Conservation (phyloP, 2,888 invertebrate species). For the Meandrusa payeni region DNA sequence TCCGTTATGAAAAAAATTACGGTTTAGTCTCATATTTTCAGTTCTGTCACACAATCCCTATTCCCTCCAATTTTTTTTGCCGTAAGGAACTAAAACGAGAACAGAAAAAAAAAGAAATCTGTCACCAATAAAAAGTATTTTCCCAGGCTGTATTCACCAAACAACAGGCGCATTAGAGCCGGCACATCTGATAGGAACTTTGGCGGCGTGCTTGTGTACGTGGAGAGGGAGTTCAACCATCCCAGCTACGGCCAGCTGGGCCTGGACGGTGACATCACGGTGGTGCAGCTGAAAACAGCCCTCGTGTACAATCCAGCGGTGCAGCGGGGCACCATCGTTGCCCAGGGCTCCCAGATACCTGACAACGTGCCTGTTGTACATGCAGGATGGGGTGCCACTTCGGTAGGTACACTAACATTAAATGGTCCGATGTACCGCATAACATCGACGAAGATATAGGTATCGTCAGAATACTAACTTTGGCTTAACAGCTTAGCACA, state of each 20-base stretch:
- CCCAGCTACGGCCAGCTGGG: slow-evolving; percentile 37
- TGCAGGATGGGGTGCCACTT: slow-evolving; percentile 50
- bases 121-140: too few species aligned
- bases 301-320: slow-evolving; percentile 36
- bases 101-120: too few species aligned
- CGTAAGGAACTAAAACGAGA: too few species aligned
- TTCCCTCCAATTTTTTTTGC: too few species aligned
- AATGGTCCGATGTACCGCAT: too few species aligned
- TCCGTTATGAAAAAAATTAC: too few species aligned
- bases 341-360: slow-evolving; percentile 30
- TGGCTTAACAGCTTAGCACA: too few species aligned
- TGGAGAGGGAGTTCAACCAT: slow-evolving; percentile 39
- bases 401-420: slow-evolving; percentile 39
- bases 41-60: too few species aligned
- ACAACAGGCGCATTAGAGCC: slow-evolving; percentile 48
- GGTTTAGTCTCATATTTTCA: too few species aligned
- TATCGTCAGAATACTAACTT: too few species aligned
- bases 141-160: slow-evolving; percentile 35
- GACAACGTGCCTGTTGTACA: slow-evolving; percentile 39
- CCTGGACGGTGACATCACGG: slow-evolving; percentile 45
- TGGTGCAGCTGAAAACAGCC: slow-evolving; percentile 33
- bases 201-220: slow-evolving; percentile 44
- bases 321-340: slow-evolving; percentile 35
- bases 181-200: slow-evolving; percentile 46
- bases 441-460: too few species aligned